Conservation (phyloP, 1,140 invertebrate species). For the Dendrolimus punctatus region DNA sequence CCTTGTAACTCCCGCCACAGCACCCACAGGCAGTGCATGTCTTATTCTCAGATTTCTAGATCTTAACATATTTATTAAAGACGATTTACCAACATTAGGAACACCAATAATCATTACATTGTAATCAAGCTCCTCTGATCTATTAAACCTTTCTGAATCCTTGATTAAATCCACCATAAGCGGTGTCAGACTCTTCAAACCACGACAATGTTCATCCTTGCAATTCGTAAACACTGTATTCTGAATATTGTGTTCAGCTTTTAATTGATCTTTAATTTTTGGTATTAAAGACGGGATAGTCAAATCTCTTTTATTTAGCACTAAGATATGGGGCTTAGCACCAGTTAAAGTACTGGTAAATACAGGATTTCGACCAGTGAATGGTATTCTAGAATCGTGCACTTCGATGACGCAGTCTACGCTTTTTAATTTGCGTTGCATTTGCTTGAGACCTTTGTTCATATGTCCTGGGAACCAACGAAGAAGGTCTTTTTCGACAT, state of each 20-base stretch:
- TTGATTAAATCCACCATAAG: constrained; percentile 80
- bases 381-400: constrained; percentile 93
- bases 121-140: constrained; percentile 77
- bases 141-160: constrained; percentile 82
- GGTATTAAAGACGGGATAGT: constrained; percentile 70
- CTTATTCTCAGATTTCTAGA: constrained; percentile 72
- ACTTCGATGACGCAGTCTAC: constrained; percentile 97
- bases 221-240: constrained; percentile 89
- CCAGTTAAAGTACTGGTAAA: constrained; percentile 83
- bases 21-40: constrained; percentile 83
- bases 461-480: constrained; percentile 95
- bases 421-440: constrained; percentile 87
- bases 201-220: constrained; percentile 77
- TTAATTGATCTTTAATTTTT: constrained; percentile 71
- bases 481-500: constrained; percentile 75
- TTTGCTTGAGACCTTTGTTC: constrained; percentile 90
- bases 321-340: constrained; percentile 91
- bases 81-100: constrained; percentile 99
- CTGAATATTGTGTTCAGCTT: constrained; percentile 68
- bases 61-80: constrained; percentile 91
- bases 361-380: constrained; percentile 86
- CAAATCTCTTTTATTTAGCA: constrained; percentile 95
- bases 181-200: constrained; percentile 79
- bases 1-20: constrained; percentile 89
- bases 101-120: constrained; percentile 95